A percentile compares a stretch with the other conserved stretches of the same genome.
phyloP scores from a whole-genome alignment of 2,888 invertebrate species.

The Apotomis turbidana region DNA sequence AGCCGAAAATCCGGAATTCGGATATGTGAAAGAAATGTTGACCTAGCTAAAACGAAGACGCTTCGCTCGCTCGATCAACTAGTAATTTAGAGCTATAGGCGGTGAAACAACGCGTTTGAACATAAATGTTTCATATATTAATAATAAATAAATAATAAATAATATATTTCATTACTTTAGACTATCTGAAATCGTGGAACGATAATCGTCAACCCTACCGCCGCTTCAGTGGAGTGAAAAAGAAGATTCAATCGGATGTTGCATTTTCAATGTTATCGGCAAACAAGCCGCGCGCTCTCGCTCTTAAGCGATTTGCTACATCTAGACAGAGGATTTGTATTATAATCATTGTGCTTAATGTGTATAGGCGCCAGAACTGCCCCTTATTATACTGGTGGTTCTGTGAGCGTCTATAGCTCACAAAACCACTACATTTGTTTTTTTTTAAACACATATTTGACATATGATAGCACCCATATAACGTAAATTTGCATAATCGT shows the following conservation, averaged over 20 bases:
- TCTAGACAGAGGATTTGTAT: not conserved
- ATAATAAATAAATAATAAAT: too few relatives aligned
- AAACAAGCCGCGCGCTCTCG: conserved; percentile 23
- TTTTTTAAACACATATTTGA: too few relatives aligned
- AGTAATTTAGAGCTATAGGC: not conserved
- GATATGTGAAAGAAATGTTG: not conserved
- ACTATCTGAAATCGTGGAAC: not conserved
- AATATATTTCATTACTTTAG: not conserved
- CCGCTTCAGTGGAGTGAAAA: conserved; percentile 29
- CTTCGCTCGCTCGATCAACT: too few relatives aligned
- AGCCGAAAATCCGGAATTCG: not conserved
- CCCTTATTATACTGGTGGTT: too few relatives aligned
- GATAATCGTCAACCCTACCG: conserved; percentile 25
- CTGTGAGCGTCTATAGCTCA: too few relatives aligned
- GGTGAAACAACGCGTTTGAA: too few relatives aligned
- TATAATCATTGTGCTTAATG: too few relatives aligned
- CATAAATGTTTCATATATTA: not conserved
- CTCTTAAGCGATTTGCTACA: conserved; percentile 18
- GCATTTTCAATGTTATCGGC: conserved; percentile 39
- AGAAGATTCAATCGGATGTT: conserved; percentile 39
- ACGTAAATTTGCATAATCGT: too few relatives aligned
- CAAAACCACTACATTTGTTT: too few relatives aligned
- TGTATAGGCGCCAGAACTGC: too few relatives aligned
- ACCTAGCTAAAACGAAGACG: too few relatives aligned
- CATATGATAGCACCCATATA: too few relatives aligned